These are phyloP conservation scores for Pterostichus niger DNA, from an alignment of 2,888 invertebrate genomes.

Conservation along the genomic window DNA sequence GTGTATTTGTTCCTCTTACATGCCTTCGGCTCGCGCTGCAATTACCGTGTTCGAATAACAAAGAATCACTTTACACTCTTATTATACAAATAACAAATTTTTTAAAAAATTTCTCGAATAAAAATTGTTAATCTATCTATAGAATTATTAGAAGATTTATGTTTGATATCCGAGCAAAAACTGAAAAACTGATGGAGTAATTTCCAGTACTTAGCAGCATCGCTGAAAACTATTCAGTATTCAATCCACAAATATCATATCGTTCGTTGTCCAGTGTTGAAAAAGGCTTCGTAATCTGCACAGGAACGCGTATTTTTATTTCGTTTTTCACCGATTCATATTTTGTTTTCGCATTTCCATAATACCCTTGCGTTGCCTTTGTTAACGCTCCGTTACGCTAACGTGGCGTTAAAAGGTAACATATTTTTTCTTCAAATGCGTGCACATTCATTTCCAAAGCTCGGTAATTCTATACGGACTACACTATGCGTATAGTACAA, in stretches of 20 bases:
- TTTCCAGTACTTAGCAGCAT: too few relatives aligned
- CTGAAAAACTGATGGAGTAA: too few relatives aligned
- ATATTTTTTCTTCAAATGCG: conserved; percentile 46
- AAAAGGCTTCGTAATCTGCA: conserved; percentile 33
- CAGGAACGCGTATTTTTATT: conserved; percentile 29
- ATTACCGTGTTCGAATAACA: too few relatives aligned
- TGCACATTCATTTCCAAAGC: not conserved
- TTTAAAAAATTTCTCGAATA: too few relatives aligned
- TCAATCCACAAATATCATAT: not conserved
- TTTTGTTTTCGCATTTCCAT: conserved; percentile 61
- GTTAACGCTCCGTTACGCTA: conserved; percentile 54
- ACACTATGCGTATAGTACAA: too few relatives aligned
- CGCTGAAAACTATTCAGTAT: not conserved
- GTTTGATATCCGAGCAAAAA: too few relatives aligned
- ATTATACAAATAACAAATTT: too few relatives aligned
- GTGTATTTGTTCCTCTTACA: too few relatives aligned
- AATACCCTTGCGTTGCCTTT: conserved; percentile 34
- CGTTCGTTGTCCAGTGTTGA: not conserved
- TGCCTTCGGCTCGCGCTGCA: too few relatives aligned
- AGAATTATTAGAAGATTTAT: too few relatives aligned
- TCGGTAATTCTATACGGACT: not conserved
- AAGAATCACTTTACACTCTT: too few relatives aligned
- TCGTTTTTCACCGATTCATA: conserved; percentile 53
- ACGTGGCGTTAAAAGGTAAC: conserved; percentile 56
- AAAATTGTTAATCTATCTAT: too few relatives aligned